Percentiles rank a stretch among this genome's conserved stretches.
phyloP scores from a whole-genome alignment of 2,113 vertebrate genomes.

The Pongo abelii region DNA sequence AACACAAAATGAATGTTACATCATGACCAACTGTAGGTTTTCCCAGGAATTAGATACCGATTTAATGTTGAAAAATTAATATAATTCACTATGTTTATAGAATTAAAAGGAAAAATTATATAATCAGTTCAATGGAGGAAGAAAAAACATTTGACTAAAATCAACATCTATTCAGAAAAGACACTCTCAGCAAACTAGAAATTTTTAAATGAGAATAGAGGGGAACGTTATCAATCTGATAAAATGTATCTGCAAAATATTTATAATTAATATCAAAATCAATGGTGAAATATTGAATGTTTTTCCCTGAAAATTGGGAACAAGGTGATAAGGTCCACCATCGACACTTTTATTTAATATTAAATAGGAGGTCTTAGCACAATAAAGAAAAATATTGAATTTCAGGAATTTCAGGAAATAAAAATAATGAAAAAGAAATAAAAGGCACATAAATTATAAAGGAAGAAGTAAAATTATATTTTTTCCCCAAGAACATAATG shows the following conservation, averaged over 20 bases:
- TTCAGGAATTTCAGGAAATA: too few species aligned
- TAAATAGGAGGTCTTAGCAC: background rate
- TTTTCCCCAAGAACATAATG: background rate
- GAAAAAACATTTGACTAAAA: background rate
- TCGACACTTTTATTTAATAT: background rate
- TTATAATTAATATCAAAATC: background rate
- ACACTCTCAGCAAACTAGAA: background rate
- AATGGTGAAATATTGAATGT: background rate
- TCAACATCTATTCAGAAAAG: background rate
- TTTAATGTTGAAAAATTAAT: background rate
- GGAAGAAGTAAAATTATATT: background rate
- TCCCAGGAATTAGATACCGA: background rate
- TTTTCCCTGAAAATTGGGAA: background rate
- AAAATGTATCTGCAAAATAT: background rate
- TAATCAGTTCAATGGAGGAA: background rate
- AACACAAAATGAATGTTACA: background rate
- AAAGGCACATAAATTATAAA: background rate
- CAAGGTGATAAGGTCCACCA: background rate
- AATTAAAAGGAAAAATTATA: background rate
- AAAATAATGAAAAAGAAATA: background rate
- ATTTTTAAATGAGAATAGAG: background rate
- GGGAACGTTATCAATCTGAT: background rate
- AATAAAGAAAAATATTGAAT: background rate
- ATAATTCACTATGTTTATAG: background rate
- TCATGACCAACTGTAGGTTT: background rate